Base-by-base conservation (phyloP, 2,113 vertebrate genomes). In the Pterophyllum scalare region DNA sequence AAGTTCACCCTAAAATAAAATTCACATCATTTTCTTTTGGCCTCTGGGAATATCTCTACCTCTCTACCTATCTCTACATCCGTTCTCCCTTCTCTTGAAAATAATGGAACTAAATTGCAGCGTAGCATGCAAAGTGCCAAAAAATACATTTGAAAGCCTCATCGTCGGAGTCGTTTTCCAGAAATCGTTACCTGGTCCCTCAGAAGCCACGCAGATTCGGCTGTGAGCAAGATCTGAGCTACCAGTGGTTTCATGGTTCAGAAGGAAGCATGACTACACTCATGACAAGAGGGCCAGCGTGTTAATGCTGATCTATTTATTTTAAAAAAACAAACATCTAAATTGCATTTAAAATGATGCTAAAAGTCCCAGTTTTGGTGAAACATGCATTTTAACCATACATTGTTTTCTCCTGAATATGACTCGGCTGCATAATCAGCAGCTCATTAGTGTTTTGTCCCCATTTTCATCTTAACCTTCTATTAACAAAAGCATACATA, bases 371-470 rank as follows among this genome's bases (percentile, higher is more conserved):
- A 77, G 49, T 79, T 85, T 59, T 81, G 52, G 15, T 72, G 20
- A 28, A 77, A 75, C 52, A n/a, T 57, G 33, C 46, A 19, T 10
- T 43, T 85, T 24, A 80, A 54, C 64, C 19, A 14, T 22, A 52
- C 13, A 10, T 72, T 82, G 54, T 56, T 72, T 38, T 17, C 54
- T 38, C 6, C 54, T 61, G 5, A 49, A 31, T 57, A 12, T 2
- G 57, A 43, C 28, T 76, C 20, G 56, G 35, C 20, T 75, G 85
- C 58, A 57, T 74, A 83, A 88, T 84, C 59, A 84, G 79, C 31
- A 43, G 62, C 75, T 89, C 67, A 26, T 91, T 80, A 82, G 52
- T 26, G 17, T 67, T 90, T 65, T 84, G 77, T 77, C 65, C 67
- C 79, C 46, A 7, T 75, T 88, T 87, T 26, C 33, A 57, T 54